Percentiles rank a stretch among this genome's conserved stretches.
phyloP scores from a whole-genome alignment of 2,113 vertebrate species.

The Oryzias woworae region DNA sequence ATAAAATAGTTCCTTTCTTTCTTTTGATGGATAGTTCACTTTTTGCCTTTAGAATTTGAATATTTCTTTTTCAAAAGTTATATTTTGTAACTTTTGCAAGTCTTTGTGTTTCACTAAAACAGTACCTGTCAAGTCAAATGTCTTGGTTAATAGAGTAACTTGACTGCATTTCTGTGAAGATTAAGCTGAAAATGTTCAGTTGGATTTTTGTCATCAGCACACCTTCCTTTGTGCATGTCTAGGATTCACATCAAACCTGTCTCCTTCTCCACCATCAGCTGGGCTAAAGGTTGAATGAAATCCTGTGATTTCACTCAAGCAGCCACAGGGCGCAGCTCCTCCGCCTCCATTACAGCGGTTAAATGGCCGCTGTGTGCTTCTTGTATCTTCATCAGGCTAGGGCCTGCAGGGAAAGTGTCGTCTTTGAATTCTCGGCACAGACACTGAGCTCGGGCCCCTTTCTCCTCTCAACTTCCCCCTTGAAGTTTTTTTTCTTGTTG shows the following conservation, averaged over 20 bases:
- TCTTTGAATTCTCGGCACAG: constrained; percentile 71
- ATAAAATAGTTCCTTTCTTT: too few species aligned
- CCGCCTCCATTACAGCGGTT: constrained; percentile 43
- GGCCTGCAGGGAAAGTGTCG: constrained; percentile 68
- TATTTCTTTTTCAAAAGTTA: too few species aligned
- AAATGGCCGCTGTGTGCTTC: constrained; percentile 67
- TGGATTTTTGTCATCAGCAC: too few species aligned
- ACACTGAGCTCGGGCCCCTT: constrained; percentile 60
- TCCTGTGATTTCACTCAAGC: not conserved
- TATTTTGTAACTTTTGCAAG: too few species aligned
- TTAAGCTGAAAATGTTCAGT: too few species aligned
- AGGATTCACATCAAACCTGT: constrained; percentile 1
- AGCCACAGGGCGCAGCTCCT: constrained; percentile 18
- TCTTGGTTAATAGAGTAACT: too few species aligned
- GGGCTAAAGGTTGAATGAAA: constrained; percentile 22
- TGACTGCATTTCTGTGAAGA: too few species aligned
- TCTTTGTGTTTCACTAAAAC: too few species aligned
- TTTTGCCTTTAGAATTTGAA: too few species aligned
- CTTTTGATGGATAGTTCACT: too few species aligned
- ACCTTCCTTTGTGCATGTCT: not conserved
- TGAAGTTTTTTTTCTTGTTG: constrained; percentile 66
- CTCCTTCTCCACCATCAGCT: constrained; percentile 8
- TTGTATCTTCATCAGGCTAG: constrained; percentile 63
- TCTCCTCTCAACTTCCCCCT: constrained; percentile 70
- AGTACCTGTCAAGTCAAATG: too few species aligned